phyloP scores from a whole-genome alignment of 2,888 invertebrate species.

The Erannis defoliaria region DNA sequence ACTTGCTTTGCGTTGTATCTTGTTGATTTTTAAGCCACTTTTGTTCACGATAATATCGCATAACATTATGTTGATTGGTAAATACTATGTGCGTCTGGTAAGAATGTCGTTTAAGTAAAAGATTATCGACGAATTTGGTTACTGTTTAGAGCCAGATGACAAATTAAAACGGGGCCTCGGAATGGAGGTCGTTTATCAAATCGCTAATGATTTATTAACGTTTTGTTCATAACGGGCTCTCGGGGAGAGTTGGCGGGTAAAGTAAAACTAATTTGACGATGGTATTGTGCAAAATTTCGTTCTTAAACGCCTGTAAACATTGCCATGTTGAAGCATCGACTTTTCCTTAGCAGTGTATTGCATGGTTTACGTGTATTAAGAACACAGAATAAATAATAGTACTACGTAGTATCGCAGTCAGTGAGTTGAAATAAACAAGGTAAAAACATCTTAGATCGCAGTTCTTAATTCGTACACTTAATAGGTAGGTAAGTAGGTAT shows the following conservation, averaged over 20 bases:
- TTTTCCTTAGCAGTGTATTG: too few species aligned
- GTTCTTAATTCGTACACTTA: too few species aligned
- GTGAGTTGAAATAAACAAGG: too few species aligned
- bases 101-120: slow-evolving; percentile 49
- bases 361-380: too few species aligned
- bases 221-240: slow-evolving; percentile 44
- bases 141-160: slow-evolving; percentile 48
- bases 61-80: slow-evolving; percentile 57
- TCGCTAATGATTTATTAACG: slow-evolving; percentile 44
- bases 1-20: slow-evolving; percentile 73
- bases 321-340: too few species aligned
- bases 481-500: too few species aligned
- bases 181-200: slow-evolving; percentile 41
- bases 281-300: slow-evolving; percentile 18
- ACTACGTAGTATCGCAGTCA: too few species aligned
- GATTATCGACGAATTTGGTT: slow-evolving; percentile 49
- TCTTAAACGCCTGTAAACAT: slow-evolving; percentile 17
- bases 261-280: slow-evolving; percentile 37
- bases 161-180: slow-evolving; percentile 39
- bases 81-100: slow-evolving; percentile 38
- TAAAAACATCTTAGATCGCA: too few species aligned
- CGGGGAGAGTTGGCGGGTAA: slow-evolving; percentile 32
- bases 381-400: too few species aligned
- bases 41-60: slow-evolving; percentile 63
- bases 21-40: slow-evolving; percentile 80